Percentiles rank a stretch among this genome's conserved stretches.
These are phyloP conservation scores for Noctua janthina DNA, from an alignment of 2,888 invertebrate species.

Conservation along the genomic window DNA sequence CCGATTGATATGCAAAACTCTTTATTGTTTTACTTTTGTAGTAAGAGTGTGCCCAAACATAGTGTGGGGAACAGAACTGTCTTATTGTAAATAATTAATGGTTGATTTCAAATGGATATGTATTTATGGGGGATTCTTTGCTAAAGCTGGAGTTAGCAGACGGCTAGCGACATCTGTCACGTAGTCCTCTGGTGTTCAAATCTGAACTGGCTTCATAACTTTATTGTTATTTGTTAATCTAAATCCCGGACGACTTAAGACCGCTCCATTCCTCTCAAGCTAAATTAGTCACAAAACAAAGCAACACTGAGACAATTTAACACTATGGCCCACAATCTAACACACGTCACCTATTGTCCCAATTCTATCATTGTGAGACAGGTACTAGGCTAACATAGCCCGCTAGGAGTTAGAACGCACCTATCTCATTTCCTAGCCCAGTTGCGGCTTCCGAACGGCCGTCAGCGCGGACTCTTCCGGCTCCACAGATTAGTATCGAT, in stretches of 20 bases:
- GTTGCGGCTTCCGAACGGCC: slow-evolving; percentile 88
- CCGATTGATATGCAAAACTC: slow-evolving; percentile 86
- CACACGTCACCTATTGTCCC: slow-evolving; percentile 65
- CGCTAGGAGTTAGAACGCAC: slow-evolving; percentile 83
- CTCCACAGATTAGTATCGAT: slow-evolving; percentile 89
- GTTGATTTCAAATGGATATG: slow-evolving; percentile 34
- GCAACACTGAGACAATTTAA: slow-evolving; percentile 54
- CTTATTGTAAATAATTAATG: slow-evolving; percentile 58
- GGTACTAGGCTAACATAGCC: slow-evolving; percentile 73
- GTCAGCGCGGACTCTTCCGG: slow-evolving; percentile 87
- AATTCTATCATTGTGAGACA: slow-evolving; percentile 68
- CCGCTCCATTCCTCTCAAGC: slow-evolving; percentile 24
- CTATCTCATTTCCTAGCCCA: slow-evolving; percentile 91
- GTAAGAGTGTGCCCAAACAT: slow-evolving; percentile 63
- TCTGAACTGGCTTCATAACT: background rate
- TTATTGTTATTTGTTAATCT: background rate
- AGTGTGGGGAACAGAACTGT: slow-evolving; percentile 50
- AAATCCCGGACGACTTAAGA: slow-evolving; percentile 4
- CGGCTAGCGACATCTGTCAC: slow-evolving; percentile 5
- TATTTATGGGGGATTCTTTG: slow-evolving; percentile 30
- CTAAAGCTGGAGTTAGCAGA: background rate
- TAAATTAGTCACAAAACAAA: slow-evolving; percentile 64
- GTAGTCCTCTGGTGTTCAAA: background rate
- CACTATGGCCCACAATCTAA: slow-evolving; percentile 48
- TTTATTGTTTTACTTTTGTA: slow-evolving; percentile 79